Evolutionary conservation across 2,888 invertebrate genomes (phyloP).

Genomic region (Xiphydria camelus): DNA sequence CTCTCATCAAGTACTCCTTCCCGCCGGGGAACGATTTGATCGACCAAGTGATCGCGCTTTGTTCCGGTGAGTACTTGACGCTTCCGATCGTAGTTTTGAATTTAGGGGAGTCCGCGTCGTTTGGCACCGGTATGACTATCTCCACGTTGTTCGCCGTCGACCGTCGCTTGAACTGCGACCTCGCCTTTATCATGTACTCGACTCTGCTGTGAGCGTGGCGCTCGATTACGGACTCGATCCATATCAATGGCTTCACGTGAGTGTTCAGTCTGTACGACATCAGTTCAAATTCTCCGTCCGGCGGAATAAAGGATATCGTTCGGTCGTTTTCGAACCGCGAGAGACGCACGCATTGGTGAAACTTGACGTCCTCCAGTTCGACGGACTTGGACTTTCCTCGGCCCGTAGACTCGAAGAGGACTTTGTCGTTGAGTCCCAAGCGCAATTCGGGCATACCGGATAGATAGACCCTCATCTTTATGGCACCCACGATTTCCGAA

Average conservation of each 20-base stretch:
- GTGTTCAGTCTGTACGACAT: slow-evolving; percentile 98
- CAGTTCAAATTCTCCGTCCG: slow-evolving; percentile 98
- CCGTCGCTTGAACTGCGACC: slow-evolving; percentile 95
- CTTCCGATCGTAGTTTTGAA: slow-evolving; percentile 97
- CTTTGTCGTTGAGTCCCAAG: slow-evolving; percentile 95
- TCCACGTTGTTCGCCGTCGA: slow-evolving; percentile 99
- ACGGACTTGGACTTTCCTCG: slow-evolving; percentile 97
- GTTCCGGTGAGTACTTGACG: slow-evolving; percentile 96
- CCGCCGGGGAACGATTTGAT: slow-evolving; percentile 98
- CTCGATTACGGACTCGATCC: slow-evolving; percentile 99
- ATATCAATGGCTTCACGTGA: slow-evolving; percentile 95
- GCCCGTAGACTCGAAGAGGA: slow-evolving; percentile 96
- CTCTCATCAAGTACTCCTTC: slow-evolving; percentile 97
- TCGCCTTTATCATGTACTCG: slow-evolving; percentile 99
- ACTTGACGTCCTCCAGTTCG: slow-evolving; percentile 97
- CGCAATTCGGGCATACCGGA: slow-evolving; percentile 98
- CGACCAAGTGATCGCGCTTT: slow-evolving; percentile 96
- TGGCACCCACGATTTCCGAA: slow-evolving; percentile 97
- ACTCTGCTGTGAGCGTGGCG: slow-evolving; percentile 96
- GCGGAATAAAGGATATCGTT: slow-evolving; percentile 97
- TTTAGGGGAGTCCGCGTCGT: slow-evolving; percentile 97
- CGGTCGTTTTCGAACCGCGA: slow-evolving; percentile 98
- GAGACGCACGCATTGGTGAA: slow-evolving; percentile 96
- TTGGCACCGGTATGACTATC: slow-evolving; percentile 93
- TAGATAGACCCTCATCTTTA: slow-evolving; percentile 97